These are phyloP conservation scores for Poecilus cupreus DNA, from an alignment of 2,888 invertebrate species.

Conservation along the genomic window DNA sequence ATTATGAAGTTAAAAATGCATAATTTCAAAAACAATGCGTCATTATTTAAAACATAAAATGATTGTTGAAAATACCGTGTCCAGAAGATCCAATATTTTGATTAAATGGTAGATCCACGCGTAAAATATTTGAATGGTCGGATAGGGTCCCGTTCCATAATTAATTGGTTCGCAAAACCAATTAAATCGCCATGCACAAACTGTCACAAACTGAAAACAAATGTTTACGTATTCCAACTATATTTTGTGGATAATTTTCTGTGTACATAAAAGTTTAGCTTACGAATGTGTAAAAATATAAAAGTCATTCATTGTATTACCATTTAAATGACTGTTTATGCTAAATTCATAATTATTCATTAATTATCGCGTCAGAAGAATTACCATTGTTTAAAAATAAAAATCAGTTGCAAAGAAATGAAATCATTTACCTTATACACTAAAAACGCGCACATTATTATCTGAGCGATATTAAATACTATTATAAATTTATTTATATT, in stretches of 20 bases:
- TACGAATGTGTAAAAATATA: neutral
- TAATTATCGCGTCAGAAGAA: neutral
- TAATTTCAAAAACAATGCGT: no score
- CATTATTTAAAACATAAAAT: no score
- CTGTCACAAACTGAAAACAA: constrained; percentile 21
- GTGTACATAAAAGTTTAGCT: no score
- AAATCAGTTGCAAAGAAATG: neutral
- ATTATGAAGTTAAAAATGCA: no score
- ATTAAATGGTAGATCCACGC: constrained; percentile 82
- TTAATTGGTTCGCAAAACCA: constrained; percentile 82
- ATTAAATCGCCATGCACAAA: constrained; percentile 48
- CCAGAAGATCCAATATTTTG: constrained; percentile 83
- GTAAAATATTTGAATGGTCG: constrained; percentile 76
- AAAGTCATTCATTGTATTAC: neutral
- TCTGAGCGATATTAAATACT: constrained; percentile 80
- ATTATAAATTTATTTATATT: constrained; percentile 78
- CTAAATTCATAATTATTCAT: neutral
- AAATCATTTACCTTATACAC: constrained; percentile 59
- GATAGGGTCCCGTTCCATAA: constrained; percentile 72
- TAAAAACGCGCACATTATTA: constrained; percentile 69
- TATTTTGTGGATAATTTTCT: neutral
- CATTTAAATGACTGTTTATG: neutral
- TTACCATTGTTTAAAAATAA: constrained; percentile 19
- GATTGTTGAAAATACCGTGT: constrained; percentile 80
- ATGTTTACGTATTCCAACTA: neutral